Percentiles rank a stretch among this genome's conserved stretches.
phyloP scores from a whole-genome alignment of 2,113 vertebrate genomes.

The Anhinga rufa region DNA sequence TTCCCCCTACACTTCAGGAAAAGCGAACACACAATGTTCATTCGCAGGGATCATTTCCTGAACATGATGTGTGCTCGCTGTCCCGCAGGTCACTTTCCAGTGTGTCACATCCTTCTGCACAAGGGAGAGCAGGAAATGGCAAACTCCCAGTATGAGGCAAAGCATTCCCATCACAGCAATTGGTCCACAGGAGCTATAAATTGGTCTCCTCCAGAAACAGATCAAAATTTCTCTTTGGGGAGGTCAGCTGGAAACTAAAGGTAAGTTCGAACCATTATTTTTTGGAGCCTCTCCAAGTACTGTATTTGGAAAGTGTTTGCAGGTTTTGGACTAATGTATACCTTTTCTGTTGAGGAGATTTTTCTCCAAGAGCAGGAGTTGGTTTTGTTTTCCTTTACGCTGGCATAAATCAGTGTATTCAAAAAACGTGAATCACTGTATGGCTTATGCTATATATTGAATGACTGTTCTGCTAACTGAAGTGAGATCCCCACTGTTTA shows the following conservation, averaged over 20 bases:
- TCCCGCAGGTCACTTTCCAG: conserved; percentile 70
- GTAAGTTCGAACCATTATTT: conserved; percentile 59
- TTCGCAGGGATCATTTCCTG: conserved; percentile 67
- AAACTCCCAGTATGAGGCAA: conserved; percentile 72
- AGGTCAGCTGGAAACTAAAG: conserved; percentile 39
- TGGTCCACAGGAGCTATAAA: conserved; percentile 71
- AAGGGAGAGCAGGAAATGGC: conserved; percentile 73
- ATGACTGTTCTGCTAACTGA: neutral
- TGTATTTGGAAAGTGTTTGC: neutral
- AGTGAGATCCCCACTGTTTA: neutral
- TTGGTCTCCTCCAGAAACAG: conserved; percentile 70
- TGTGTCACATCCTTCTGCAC: conserved; percentile 76
- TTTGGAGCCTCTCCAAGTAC: neutral
- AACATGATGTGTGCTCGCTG: conserved; percentile 53
- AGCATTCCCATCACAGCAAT: conserved; percentile 65
- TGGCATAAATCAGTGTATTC: neutral
- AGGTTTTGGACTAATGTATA: neutral
- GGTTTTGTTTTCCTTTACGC: neutral
- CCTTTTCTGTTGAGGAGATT: neutral
- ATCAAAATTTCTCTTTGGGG: conserved; percentile 30
- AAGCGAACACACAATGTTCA: conserved; percentile 73
- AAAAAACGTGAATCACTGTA: neutral
- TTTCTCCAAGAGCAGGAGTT: neutral
- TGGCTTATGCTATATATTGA: neutral
- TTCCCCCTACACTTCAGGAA: conserved; percentile 53